Conservation (phyloP, 2,888 invertebrate species). For the Miltochrista miniata region DNA sequence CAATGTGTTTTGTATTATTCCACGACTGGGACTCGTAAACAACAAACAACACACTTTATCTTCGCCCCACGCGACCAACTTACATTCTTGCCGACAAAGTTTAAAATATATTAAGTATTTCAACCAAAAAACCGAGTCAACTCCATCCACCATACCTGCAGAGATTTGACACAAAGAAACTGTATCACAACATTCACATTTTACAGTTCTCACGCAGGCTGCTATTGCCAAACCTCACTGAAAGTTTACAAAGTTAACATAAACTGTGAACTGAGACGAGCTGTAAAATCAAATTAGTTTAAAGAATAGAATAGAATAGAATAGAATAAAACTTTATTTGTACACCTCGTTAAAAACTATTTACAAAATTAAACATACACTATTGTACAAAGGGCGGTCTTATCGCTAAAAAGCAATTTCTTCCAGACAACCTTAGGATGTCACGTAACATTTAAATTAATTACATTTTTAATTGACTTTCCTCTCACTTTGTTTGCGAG, state of each 20-base stretch:
- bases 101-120: slow-evolving; percentile 5
- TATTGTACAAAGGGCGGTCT: too few species aligned
- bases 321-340: too few species aligned
- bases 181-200: too few species aligned
- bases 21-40: not conserved
- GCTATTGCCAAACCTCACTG: slow-evolving; percentile 4
- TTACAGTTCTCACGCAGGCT: not conserved
- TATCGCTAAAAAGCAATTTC: too few species aligned
- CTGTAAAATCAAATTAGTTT: slow-evolving; percentile 18
- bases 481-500: slow-evolving; percentile 13
- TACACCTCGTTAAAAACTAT: too few species aligned
- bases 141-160: not conserved
- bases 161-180: slow-evolving; percentile 6
- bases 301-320: too few species aligned
- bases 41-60: slow-evolving; percentile 6
- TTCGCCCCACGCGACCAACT: not conserved
- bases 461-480: slow-evolving; percentile 26
- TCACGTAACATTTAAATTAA: slow-evolving; percentile 18
- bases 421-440: too few species aligned
- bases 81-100: slow-evolving; percentile 1
- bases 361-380: too few species aligned
- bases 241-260: slow-evolving; percentile 7
- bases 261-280: slow-evolving; percentile 5
- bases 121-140: slow-evolving; percentile 4
- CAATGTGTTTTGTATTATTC: too few species aligned